Conservation (phyloP, 1,140 invertebrate genomes). For the Drosophila mayri region DNA sequence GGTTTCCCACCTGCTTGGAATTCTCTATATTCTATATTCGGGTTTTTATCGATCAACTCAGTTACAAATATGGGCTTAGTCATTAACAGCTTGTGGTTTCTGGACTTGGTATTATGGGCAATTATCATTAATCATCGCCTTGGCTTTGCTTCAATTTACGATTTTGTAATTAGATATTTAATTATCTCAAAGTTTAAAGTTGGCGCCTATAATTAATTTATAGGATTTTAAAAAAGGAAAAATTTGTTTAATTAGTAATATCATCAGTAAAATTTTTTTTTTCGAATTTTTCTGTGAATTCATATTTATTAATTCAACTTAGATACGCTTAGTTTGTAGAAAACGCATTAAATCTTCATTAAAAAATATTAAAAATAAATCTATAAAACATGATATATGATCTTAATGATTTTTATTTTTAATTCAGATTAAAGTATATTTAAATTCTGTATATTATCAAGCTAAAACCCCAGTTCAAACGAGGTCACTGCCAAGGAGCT, state of each 20-base stretch:
- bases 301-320: background rate
- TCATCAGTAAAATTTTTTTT: no score
- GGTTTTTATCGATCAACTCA: slow-evolving; percentile 7
- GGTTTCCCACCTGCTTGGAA: background rate
- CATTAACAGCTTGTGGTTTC: slow-evolving; percentile 20
- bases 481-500: slow-evolving; percentile 23
- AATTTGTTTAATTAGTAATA: no score
- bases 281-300: background rate
- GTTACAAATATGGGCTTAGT: slow-evolving; percentile 34
- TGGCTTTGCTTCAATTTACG: background rate
- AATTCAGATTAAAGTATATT: background rate
- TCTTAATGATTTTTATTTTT: background rate
- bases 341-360: background rate
- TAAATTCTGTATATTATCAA: background rate
- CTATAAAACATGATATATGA: no score
- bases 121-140: slow-evolving; percentile 25
- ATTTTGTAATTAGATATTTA: slow-evolving; percentile 2
- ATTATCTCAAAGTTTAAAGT: background rate
- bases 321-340: background rate
- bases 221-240: background rate
- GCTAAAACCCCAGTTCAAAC: background rate
- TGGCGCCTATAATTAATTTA: background rate
- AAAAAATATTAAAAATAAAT: background rate
- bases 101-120: slow-evolving; percentile 22
- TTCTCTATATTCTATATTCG: slow-evolving; percentile 9